phyloP scores from a whole-genome alignment of 2,888 invertebrate genomes.

The Pheosia gnoma region DNA sequence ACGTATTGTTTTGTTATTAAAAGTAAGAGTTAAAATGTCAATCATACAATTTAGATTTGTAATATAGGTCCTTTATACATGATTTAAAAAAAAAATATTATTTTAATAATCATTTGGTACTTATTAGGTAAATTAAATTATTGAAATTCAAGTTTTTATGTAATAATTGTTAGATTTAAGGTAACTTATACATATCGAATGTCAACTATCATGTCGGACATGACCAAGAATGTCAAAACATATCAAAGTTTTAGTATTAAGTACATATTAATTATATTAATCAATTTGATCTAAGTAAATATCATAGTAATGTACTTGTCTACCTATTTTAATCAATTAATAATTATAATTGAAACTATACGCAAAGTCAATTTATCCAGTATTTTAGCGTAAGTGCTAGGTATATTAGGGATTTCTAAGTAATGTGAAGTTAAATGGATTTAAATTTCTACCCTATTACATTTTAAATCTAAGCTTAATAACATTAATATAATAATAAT shows the following conservation, averaged over 20 bases:
- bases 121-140: too few species aligned
- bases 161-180: conserved; percentile 26
- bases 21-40: conserved; percentile 44
- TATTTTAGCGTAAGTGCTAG: neutral
- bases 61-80: conserved; percentile 36
- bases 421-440: too few species aligned
- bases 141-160: too few species aligned
- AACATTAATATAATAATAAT: too few species aligned
- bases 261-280: conserved; percentile 5
- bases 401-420: neutral
- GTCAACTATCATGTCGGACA: conserved; percentile 62
- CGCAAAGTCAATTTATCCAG: neutral
- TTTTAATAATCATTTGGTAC: neutral
- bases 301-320: too few species aligned
- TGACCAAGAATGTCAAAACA: conserved; percentile 82
- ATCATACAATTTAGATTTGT: conserved; percentile 61
- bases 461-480: too few species aligned
- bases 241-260: conserved; percentile 64
- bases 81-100: too few species aligned
- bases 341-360: neutral
- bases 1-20: conserved; percentile 1
- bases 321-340: neutral
- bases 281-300: neutral
- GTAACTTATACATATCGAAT: conserved; percentile 69
- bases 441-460: too few species aligned